Percentiles rank a stretch among this genome's conserved stretches.
These are phyloP conservation scores for Nematopogon swammerdamellus DNA, from an alignment of 2,888 invertebrate species.

Conservation along the genomic window DNA sequence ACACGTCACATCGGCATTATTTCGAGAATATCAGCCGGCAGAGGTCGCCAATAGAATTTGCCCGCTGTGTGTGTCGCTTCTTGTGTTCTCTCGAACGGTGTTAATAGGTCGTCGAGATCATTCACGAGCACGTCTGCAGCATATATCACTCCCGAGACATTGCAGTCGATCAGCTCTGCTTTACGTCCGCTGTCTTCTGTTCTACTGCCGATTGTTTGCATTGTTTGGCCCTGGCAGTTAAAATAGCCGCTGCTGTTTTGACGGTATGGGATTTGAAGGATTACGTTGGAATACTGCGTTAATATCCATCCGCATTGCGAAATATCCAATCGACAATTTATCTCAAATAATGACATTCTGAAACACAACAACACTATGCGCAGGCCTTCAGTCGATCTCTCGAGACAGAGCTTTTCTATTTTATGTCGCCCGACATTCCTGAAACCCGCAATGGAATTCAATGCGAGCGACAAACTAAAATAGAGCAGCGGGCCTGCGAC, in stretches of 20 bases:
- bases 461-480: not conserved
- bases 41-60: not conserved
- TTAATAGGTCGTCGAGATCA: not conserved
- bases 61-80: not conserved
- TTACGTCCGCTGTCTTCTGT: not conserved
- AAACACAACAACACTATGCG: too few species aligned
- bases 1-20: not conserved
- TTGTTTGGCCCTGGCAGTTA: too few species aligned
- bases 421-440: not conserved
- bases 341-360: too few species aligned
- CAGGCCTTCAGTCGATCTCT: too few species aligned
- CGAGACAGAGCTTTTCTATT: too few species aligned
- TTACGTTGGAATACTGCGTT: too few species aligned
- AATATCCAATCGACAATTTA: too few species aligned
- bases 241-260: too few species aligned
- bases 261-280: too few species aligned
- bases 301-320: too few species aligned
- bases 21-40: not conserved
- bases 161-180: not conserved
- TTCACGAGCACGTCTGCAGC: not conserved
- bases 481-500: not conserved
- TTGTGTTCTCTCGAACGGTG: not conserved
- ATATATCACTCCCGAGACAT: not conserved
- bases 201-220: too few species aligned
- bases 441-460: not conserved